Conservation (phyloP, 2,113 vertebrate genomes). For the Python bivittatus region DNA sequence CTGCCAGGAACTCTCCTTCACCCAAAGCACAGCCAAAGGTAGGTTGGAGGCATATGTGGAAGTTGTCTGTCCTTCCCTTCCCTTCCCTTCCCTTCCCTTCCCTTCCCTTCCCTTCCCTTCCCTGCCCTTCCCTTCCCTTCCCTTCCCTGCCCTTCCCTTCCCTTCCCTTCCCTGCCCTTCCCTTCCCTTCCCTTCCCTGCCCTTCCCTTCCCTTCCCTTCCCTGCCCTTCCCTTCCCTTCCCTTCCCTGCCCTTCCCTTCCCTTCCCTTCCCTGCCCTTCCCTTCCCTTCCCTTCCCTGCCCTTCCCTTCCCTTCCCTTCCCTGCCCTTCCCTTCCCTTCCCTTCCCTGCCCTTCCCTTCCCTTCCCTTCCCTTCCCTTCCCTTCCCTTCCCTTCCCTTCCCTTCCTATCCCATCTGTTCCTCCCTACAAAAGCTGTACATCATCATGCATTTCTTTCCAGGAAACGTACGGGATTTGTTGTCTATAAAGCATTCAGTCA, state of each 20-base stretch:
- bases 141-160: not conserved
- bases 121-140: not conserved
- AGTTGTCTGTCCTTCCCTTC: not conserved
- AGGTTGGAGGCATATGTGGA: constrained; percentile 23
- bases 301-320: not conserved
- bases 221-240: not conserved
- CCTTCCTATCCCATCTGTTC: not conserved
- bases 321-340: not conserved
- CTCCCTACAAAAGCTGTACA: not conserved
- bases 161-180: not conserved
- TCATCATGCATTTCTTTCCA: not conserved
- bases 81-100: not conserved
- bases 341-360: not conserved
- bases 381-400: not conserved
- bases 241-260: not conserved
- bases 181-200: not conserved
- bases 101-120: not conserved
- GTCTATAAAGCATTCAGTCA: not conserved
- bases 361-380: not conserved
- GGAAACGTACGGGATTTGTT: not conserved
- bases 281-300: not conserved
- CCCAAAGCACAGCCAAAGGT: constrained; percentile 78
- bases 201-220: not conserved
- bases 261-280: not conserved
- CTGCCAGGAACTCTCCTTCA: constrained; percentile 51